Conservation (phyloP, 2,797 vertebrate genomes). For the Urophycis tenuis region DNA sequence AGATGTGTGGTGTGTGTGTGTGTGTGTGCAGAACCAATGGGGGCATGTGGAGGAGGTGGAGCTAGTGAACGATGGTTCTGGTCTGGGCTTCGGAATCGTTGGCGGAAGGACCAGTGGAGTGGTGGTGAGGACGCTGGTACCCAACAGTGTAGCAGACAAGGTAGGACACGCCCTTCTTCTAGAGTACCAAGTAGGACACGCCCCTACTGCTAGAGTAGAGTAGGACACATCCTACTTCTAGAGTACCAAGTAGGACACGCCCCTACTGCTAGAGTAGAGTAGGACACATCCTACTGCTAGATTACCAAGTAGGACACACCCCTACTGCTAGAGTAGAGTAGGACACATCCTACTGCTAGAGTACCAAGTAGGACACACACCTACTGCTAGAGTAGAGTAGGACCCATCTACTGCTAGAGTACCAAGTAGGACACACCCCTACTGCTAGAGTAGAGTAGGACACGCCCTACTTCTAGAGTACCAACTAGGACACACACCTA, state of each 20-base stretch:
- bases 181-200: not conserved
- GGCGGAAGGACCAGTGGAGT: slow-evolving; percentile 84
- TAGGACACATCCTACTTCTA: not conserved
- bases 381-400: too few species aligned
- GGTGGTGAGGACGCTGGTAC: slow-evolving; percentile 87
- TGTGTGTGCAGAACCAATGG: slow-evolving; percentile 64
- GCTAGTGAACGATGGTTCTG: slow-evolving; percentile 89
- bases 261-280: too few species aligned
- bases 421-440: not conserved
- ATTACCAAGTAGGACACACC: not conserved
- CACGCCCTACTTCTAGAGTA: too few species aligned
- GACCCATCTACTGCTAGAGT: too few species aligned
- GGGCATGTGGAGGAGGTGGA: slow-evolving; percentile 85
- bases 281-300: too few species aligned
- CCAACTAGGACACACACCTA: too few species aligned
- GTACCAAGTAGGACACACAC: not conserved
- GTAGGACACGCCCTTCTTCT: slow-evolving; percentile 21
- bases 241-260: not conserved
- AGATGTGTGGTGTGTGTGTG: not conserved
- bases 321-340: too few species aligned
- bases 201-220: too few species aligned
- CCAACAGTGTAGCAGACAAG: slow-evolving; percentile 80
- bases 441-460: too few species aligned
- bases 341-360: too few species aligned
- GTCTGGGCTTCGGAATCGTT: slow-evolving; percentile 95